Conservation (phyloP, 2,888 invertebrate genomes). For the Petrolisthes manimaculis region DNA sequence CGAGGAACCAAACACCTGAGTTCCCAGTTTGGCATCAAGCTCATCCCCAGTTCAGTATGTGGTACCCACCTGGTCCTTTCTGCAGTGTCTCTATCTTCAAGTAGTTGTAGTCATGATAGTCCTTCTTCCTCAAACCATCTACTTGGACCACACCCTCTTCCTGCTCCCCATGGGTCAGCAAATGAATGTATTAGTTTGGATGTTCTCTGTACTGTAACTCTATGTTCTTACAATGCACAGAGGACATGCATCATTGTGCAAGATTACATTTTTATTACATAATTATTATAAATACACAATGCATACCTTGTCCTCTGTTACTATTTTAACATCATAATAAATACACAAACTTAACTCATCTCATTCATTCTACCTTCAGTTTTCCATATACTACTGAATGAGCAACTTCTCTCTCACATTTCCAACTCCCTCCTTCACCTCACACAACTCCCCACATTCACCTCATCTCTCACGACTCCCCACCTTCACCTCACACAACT, state of each 20-base stretch:
- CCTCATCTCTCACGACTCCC: too few species aligned
- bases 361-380: too few species aligned
- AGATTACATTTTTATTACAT: too few species aligned
- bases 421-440: too few species aligned
- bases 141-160: slow-evolving; percentile 43
- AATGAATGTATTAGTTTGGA: background rate
- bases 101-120: slow-evolving; percentile 46
- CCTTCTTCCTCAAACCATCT: slow-evolving; percentile 41
- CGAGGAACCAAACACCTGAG: background rate
- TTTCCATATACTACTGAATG: too few species aligned
- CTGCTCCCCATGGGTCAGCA: background rate
- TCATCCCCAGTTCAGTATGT: background rate
- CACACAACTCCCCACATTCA: too few species aligned
- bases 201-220: background rate
- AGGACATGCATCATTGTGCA: too few species aligned
- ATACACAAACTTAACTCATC: too few species aligned
- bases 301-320: too few species aligned
- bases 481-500: background rate
- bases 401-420: too few species aligned
- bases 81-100: slow-evolving; percentile 32
- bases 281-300: too few species aligned
- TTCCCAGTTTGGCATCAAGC: background rate
- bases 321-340: too few species aligned
- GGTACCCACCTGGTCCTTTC: slow-evolving; percentile 34
- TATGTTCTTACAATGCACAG: background rate